A percentile compares a stretch with the other conserved stretches of the same genome.
Evolutionary conservation across 1,140 invertebrate species (phyloP).

Genomic region (Harpegnathos saltator): DNA sequence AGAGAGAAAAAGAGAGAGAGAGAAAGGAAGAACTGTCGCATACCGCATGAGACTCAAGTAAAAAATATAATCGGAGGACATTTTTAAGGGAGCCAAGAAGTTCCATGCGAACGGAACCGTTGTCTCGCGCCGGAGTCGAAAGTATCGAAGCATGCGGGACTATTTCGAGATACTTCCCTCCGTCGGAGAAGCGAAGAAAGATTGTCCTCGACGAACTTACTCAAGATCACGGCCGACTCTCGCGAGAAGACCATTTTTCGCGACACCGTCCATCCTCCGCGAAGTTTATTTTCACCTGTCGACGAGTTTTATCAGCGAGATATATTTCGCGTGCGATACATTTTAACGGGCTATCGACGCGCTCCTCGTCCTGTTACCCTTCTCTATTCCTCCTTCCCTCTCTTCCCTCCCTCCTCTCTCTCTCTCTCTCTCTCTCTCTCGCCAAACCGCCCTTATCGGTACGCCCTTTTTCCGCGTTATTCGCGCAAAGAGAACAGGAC

Average conservation of each 20-base stretch:
- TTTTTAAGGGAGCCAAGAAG: slow-evolving; percentile 6
- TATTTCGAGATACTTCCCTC: slow-evolving; percentile 5
- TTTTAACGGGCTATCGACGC: slow-evolving; percentile 55
- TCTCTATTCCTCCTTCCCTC: not conserved
- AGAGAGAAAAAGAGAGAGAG: too few species aligned
- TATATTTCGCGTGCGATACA: slow-evolving; percentile 49
- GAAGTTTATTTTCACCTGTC: slow-evolving; percentile 59
- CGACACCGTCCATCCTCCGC: slow-evolving; percentile 32
- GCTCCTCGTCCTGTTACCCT: slow-evolving; percentile 19
- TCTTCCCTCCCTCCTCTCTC: not conserved
- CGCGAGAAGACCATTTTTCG: slow-evolving; percentile 57
- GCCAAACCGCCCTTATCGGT: slow-evolving; percentile 37
- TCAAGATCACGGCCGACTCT: slow-evolving; percentile 49
- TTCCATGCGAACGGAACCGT: not conserved
- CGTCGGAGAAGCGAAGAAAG: slow-evolving; percentile 39
- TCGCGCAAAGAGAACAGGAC: slow-evolving; percentile 33
- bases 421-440: slow-evolving; percentile 16
- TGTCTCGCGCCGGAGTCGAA: slow-evolving; percentile 25
- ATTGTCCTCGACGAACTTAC: slow-evolving; percentile 28
- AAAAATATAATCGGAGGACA: not conserved
- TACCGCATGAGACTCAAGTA: not conserved
- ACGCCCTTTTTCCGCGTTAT: slow-evolving; percentile 44
- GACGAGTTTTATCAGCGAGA: slow-evolving; percentile 58
- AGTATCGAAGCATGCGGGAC: slow-evolving; percentile 37
- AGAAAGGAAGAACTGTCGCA: not conserved